Base-by-base conservation (phyloP, 2,797 vertebrate genomes). In the Aulostomus chinensis region DNA sequence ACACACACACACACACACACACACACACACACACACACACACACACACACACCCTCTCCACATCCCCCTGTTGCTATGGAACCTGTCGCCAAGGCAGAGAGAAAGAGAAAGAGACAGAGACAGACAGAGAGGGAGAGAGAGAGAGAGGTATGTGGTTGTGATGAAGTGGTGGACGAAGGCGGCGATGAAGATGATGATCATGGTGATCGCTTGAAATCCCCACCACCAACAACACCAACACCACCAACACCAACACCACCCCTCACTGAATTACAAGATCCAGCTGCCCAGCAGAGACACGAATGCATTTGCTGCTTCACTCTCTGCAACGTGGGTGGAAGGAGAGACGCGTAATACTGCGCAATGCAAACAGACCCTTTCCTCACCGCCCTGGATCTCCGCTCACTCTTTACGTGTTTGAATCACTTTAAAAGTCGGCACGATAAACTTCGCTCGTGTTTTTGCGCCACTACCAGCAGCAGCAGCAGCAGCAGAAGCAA, bases 31-130 rank as follows among this genome's bases (percentile, higher is more conserved):
- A 49, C 33, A 43, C 16, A 42, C 11, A 60, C 5, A 37, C 9
- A 63, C 34, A 39, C 63, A 58, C 51, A 40, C 36, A 57, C 5
- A 15, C 61, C 60, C 45, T 69, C 64, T 75, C 55, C 51, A 70
- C 67, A 81, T 85, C 78, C 81, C n/a, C 80, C 82, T 87, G 84
- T 88, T 86, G 86, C 87, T 87, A 86, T 88, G 85, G 87, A 88
- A 87, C 84, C 87, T 86, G 87, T 88, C 85, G 83, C 87, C 84
- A 82, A 82, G 87, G 86, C 81, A 63, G 76, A 58, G 68, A 72
- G 78, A 6, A 3, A 70, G 75, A 56, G 58, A n/a, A n/a, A n/a
- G n/a, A n/a, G n/a, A n/a, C n/a, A n/a, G n/a, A n/a, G n/a, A n/a
- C n/a, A n/a, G n/a, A n/a, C n/a, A n/a, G n/a, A n/a, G n/a, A n/a